These are phyloP conservation scores for Palloptera scutellata DNA, from an alignment of 2,888 invertebrate species.

Conservation along the genomic window DNA sequence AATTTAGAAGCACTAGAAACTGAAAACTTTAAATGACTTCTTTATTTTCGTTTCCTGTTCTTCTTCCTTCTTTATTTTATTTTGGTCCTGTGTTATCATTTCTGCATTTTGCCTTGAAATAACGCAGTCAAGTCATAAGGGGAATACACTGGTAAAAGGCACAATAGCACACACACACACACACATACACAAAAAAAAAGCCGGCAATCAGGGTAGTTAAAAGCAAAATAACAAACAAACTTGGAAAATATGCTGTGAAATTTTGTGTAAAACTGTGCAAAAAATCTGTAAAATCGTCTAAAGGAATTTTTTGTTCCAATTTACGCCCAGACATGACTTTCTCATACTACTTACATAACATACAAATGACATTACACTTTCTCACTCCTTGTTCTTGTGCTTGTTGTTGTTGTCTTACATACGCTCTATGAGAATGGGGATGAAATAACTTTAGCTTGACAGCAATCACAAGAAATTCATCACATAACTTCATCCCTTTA, in stretches of 20 bases:
- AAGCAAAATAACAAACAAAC: background rate
- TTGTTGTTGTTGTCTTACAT: background rate
- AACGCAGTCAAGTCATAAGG: constrained; percentile 20
- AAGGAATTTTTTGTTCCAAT: constrained; percentile 29
- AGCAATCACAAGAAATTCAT: constrained; percentile 20
- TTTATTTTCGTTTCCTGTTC: constrained; percentile 6
- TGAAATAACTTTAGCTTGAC: constrained; percentile 20
- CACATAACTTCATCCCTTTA: constrained; percentile 16
- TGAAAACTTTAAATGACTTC: constrained; percentile 23
- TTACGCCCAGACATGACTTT: constrained; percentile 3
- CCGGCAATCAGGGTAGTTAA: background rate
- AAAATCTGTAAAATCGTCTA: constrained; percentile 25
- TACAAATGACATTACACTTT: too few relatives aligned
- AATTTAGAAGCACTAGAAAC: too few relatives aligned
- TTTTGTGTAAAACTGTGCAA: constrained; percentile 20
- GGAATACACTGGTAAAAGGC: constrained; percentile 22
- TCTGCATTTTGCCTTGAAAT: constrained; percentile 23
- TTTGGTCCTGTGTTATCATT: background rate
- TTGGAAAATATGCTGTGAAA: constrained; percentile 27
- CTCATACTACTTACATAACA: background rate
- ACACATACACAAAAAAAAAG: background rate
- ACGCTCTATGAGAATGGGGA: constrained; percentile 4
- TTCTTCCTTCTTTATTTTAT: background rate
- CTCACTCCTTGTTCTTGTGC: background rate
- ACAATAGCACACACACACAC: constrained; percentile 12